phyloP scores from a whole-genome alignment of 2,797 vertebrate genomes.

The Mormyrus hasselquistii region DNA sequence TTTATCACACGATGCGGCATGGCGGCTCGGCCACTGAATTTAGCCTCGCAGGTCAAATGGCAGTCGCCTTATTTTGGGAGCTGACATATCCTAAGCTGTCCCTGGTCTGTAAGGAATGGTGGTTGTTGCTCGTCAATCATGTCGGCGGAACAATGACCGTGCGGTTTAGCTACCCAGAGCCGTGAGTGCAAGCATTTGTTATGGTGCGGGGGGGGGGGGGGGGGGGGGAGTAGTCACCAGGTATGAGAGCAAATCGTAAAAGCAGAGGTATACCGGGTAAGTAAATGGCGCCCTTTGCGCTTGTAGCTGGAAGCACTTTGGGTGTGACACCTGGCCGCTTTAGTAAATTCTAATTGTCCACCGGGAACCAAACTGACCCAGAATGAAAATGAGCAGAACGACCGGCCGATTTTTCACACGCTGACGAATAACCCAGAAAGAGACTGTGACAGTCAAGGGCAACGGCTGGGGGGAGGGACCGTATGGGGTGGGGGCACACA shows the following conservation, averaged over 20 bases:
- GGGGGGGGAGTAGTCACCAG: background rate
- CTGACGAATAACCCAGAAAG: background rate
- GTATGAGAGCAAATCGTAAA: background rate
- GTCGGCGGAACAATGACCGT: background rate
- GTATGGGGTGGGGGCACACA: background rate
- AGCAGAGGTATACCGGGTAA: background rate
- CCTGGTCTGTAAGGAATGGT: conserved; percentile 5
- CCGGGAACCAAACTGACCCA: background rate
- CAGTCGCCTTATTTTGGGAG: background rate
- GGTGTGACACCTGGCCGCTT: background rate
- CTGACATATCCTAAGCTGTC: background rate
- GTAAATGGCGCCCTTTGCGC: background rate
- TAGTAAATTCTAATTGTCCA: background rate
- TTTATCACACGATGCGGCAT: background rate
- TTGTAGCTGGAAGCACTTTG: background rate
- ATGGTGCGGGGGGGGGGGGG: too few relatives aligned
- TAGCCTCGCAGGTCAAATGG: conserved; percentile 3
- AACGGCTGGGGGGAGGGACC: background rate
- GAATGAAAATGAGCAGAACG: conserved; percentile 1
- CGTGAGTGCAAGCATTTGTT: background rate
- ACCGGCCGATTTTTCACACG: background rate
- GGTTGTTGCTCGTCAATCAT: background rate
- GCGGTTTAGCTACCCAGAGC: background rate
- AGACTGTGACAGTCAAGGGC: background rate
- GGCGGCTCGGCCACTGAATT: background rate